phyloP scores from a whole-genome alignment of 2,797 vertebrate species.

The Myripristis jacobus region DNA sequence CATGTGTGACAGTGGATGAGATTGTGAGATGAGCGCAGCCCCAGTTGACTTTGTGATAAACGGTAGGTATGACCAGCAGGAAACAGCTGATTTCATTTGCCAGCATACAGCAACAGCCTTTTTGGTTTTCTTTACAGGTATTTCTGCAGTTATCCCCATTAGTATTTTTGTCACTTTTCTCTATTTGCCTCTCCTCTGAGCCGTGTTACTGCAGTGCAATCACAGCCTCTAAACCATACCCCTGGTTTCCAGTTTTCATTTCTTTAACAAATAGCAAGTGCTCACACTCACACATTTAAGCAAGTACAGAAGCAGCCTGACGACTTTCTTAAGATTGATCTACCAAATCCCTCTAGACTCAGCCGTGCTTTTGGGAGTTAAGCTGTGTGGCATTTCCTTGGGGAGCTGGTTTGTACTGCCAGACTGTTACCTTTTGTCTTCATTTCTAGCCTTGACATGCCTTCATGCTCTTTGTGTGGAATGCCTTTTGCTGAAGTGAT shows the following conservation, averaged over 20 bases:
- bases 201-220: too few species aligned
- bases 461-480: background rate
- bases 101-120: background rate
- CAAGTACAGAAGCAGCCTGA: too few species aligned
- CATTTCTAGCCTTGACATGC: constrained; percentile 51
- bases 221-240: too few species aligned
- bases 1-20: background rate
- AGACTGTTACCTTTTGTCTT: constrained; percentile 25
- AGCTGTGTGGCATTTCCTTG: constrained; percentile 46
- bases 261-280: too few species aligned
- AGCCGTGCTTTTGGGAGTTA: background rate
- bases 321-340: too few species aligned
- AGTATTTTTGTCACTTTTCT: too few species aligned
- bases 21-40: background rate
- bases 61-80: background rate
- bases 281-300: too few species aligned
- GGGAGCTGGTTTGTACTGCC: constrained; percentile 6
- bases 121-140: too few species aligned
- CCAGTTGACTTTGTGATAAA: background rate
- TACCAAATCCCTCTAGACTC: too few species aligned
- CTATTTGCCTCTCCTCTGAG: too few species aligned
- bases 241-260: too few species aligned
- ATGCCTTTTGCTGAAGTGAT: background rate
- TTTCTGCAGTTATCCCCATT: too few species aligned
- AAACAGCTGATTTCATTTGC: constrained; percentile 1